Conservation (phyloP, 1,140 invertebrate species). For the Propsilocerus akamusi region DNA sequence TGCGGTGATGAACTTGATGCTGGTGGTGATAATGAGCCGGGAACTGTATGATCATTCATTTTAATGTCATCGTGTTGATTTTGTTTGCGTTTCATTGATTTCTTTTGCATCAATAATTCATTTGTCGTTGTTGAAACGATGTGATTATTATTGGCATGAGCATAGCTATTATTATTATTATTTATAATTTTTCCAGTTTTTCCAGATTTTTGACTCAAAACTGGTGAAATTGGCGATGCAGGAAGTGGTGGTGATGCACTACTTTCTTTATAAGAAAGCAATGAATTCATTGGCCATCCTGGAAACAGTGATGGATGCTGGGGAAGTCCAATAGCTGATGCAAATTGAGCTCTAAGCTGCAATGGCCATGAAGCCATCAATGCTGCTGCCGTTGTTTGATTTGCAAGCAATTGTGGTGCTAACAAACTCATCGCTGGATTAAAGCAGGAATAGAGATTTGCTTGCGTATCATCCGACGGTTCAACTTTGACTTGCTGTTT, state of each 20-base stretch:
- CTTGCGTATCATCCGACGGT: too few species aligned
- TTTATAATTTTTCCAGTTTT: conserved; percentile 17
- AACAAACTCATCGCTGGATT: conserved; percentile 29
- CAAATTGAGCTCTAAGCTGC: too few species aligned
- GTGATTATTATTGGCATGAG: conserved; percentile 23
- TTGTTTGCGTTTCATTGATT: conserved; percentile 19
- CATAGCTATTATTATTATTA: conserved; percentile 28
- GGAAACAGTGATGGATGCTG: neutral
- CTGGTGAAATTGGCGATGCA: conserved; percentile 11
- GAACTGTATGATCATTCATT: conserved; percentile 17
- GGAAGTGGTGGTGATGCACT: neutral
- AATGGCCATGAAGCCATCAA: conserved; percentile 21
- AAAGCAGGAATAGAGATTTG: too few species aligned
- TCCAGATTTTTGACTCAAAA: conserved; percentile 17
- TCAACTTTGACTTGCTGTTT: too few species aligned
- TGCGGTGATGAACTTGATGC: conserved; percentile 30
- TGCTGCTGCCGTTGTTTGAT: conserved; percentile 28
- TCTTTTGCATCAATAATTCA: conserved; percentile 11
- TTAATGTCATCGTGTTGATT: conserved; percentile 16
- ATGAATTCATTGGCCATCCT: neutral
- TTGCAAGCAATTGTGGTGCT: conserved; percentile 29
- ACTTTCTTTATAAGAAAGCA: too few species aligned
- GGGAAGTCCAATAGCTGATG: too few species aligned
- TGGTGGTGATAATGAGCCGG: conserved; percentile 26
- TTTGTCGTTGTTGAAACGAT: conserved; percentile 17